Evolutionary conservation across 1,140 invertebrate species (phyloP).

Genomic region (Drosophila kohkoa): DNA sequence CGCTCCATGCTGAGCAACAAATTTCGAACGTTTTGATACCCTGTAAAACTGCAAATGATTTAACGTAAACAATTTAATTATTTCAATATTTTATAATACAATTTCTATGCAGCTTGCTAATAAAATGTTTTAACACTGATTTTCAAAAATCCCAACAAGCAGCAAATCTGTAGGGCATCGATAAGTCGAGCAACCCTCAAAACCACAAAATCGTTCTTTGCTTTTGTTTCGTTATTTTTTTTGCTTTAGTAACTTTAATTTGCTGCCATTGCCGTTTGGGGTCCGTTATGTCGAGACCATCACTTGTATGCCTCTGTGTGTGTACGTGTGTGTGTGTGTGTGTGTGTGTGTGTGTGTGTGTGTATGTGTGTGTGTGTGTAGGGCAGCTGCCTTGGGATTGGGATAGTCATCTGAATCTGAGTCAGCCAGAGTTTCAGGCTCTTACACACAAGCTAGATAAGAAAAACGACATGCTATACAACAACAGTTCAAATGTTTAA

Average conservation of each 20-base stretch:
- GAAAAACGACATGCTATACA: conserved; percentile 15
- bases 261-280: conserved; percentile 72
- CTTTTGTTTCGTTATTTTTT: conserved; percentile 40
- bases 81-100: too few species aligned
- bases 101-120: too few species aligned
- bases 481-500: conserved; percentile 8
- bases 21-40: conserved; percentile 25
- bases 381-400: conserved; percentile 47
- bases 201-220: background rate
- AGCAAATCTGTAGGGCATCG: background rate
- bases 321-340: background rate
- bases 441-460: conserved; percentile 28
- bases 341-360: too few species aligned
- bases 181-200: background rate
- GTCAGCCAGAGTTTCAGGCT: conserved; percentile 36
- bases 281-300: conserved; percentile 56
- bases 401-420: conserved; percentile 49
- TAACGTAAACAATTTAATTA: too few species aligned
- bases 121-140: too few species aligned
- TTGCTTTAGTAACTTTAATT: conserved; percentile 77
- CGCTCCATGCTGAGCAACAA: conserved; percentile 47
- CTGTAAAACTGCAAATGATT: background rate
- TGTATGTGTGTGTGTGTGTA: conserved; percentile 2
- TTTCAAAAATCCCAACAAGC: too few species aligned
- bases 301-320: conserved; percentile 2